Percentiles rank a stretch among this genome's conserved stretches.
phyloP scores from a whole-genome alignment of 1,140 invertebrate species.

The Drosophila miranda region DNA sequence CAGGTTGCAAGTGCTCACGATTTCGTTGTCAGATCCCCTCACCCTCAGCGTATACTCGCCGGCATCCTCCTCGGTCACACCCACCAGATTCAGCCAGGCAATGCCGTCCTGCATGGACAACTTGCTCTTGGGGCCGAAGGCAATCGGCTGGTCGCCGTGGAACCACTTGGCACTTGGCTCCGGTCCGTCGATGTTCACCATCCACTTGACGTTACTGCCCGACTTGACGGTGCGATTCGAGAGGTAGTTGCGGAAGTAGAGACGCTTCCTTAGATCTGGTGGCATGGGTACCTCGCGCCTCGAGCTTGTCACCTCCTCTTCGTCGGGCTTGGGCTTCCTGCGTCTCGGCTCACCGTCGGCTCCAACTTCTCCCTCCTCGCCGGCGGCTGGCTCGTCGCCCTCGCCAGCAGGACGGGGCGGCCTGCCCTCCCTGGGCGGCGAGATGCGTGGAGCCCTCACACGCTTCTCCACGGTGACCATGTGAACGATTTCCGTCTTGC shows the following conservation, averaged over 20 bases:
- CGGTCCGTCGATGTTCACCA: slow-evolving; percentile 89
- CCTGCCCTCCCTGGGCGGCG: slow-evolving; percentile 62
- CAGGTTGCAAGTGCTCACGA: slow-evolving; percentile 75
- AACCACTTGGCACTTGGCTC: slow-evolving; percentile 90
- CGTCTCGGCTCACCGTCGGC: slow-evolving; percentile 47
- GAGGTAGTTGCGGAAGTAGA: slow-evolving; percentile 88
- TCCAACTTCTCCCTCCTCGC: slow-evolving; percentile 11
- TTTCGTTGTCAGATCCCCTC: slow-evolving; percentile 84
- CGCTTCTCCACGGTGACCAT: slow-evolving; percentile 71
- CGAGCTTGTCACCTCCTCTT: slow-evolving; percentile 56
- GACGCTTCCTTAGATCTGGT: slow-evolving; percentile 84
- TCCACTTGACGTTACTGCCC: slow-evolving; percentile 87
- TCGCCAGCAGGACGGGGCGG: slow-evolving; percentile 60
- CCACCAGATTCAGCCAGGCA: slow-evolving; percentile 86
- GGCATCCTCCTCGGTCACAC: slow-evolving; percentile 83
- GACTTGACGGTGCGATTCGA: slow-evolving; percentile 86
- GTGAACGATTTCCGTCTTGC: slow-evolving; percentile 76
- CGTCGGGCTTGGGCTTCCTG: slow-evolving; percentile 58
- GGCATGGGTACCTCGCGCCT: slow-evolving; percentile 69
- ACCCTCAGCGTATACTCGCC: slow-evolving; percentile 86
- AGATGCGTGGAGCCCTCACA: slow-evolving; percentile 44
- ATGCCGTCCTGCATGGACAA: slow-evolving; percentile 85
- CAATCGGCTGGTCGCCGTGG: slow-evolving; percentile 84
- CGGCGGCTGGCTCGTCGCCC: slow-evolving; percentile 43
- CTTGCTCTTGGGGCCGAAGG: slow-evolving; percentile 81